phyloP scores from a whole-genome alignment of 2,113 vertebrate species.

The Dasyprocta punctata region DNA sequence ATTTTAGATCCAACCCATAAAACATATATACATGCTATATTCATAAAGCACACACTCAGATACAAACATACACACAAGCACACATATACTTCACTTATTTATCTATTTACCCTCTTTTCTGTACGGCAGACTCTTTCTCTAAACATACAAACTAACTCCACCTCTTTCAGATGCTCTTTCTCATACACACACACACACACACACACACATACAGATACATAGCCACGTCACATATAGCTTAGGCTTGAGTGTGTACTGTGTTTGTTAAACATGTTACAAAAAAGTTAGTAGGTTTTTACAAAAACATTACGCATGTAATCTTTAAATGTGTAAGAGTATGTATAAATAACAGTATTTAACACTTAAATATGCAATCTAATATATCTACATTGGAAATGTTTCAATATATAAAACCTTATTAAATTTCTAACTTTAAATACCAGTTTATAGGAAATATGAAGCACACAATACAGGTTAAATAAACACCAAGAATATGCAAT shows the following conservation, averaged over 20 bases:
- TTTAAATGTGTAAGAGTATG: neutral
- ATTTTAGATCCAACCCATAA: neutral
- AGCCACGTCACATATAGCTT: no score
- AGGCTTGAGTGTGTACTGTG: no score
- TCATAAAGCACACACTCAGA: no score
- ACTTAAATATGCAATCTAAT: neutral
- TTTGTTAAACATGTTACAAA: neutral
- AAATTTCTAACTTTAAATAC: neutral
- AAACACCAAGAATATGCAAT: no score
- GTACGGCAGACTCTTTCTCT: no score
- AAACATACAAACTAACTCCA: no score
- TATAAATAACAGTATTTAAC: neutral
- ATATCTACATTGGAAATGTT: neutral
- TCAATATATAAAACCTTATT: neutral
- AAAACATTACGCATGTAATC: neutral
- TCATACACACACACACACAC: no score
- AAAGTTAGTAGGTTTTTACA: neutral
- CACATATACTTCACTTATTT: no score
- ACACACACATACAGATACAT: no score
- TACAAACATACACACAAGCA: no score
- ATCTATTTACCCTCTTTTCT: no score
- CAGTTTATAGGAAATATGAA: neutral
- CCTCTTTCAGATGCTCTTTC: no score
- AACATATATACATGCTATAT: neutral
- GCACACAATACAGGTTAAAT: neutral